phyloP scores from a whole-genome alignment of 2,113 vertebrate genomes.

The Cnemophilus loriae region DNA sequence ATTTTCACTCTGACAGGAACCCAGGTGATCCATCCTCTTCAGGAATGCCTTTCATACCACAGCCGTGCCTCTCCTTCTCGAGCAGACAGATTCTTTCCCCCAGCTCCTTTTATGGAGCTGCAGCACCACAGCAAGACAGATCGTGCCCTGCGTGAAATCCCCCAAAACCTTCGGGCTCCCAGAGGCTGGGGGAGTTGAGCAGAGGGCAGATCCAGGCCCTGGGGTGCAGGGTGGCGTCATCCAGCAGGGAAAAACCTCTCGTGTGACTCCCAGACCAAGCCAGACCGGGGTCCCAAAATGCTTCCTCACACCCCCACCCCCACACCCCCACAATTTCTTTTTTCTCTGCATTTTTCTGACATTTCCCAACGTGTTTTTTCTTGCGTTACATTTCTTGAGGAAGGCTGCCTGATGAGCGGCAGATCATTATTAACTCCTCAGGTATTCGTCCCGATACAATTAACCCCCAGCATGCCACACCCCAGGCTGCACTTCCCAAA shows the following conservation, averaged over 20 bases:
- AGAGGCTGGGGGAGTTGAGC: neutral
- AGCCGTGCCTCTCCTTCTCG: neutral
- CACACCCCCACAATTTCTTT: neutral
- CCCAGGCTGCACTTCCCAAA: neutral
- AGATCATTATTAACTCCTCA: slow-evolving; percentile 57
- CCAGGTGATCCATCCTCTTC: neutral
- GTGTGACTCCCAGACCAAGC: rapidly evolving
- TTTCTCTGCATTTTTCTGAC: slow-evolving; percentile 17
- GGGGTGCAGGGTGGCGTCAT: neutral
- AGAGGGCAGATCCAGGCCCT: neutral
- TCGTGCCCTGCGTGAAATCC: neutral
- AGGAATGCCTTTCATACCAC: neutral
- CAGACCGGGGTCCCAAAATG: rapidly evolving
- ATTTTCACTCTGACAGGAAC: neutral
- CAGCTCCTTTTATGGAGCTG: neutral
- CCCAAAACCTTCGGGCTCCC: neutral
- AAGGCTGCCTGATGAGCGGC: slow-evolving; percentile 25
- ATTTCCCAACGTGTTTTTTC: slow-evolving; percentile 55
- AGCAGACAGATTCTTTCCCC: neutral
- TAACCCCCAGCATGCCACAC: neutral
- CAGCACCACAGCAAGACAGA: neutral
- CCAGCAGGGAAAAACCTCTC: neutral
- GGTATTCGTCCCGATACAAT: neutral
- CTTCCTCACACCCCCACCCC: neutral
- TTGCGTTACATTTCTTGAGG: slow-evolving; percentile 2